phyloP scores from a whole-genome alignment of 2,797 vertebrate species.

The Characodon lateralis region DNA sequence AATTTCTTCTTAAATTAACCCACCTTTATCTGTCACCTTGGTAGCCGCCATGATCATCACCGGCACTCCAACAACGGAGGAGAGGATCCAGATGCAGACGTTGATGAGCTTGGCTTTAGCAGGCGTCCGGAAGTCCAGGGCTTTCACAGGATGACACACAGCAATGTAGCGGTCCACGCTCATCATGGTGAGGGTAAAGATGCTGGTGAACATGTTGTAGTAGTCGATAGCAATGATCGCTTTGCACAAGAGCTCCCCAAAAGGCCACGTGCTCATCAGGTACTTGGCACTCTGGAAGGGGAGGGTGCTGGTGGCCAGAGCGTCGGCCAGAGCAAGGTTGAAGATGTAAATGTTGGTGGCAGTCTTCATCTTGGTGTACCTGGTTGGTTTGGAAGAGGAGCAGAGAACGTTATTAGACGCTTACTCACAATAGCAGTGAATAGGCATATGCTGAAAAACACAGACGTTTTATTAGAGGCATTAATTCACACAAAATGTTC shows the following conservation, averaged over 20 bases:
- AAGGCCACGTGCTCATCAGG: constrained; percentile 95
- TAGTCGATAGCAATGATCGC: constrained; percentile 93
- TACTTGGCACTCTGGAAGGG: constrained; percentile 97
- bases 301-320: constrained; percentile 93
- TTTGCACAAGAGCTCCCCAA: constrained; percentile 92
- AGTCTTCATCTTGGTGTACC: constrained; percentile 98
- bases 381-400: constrained; percentile 59
- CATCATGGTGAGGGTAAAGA: constrained; percentile 99
- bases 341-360: constrained; percentile 99
- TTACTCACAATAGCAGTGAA: not conserved
- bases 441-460: not conserved
- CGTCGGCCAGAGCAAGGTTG: constrained; percentile 93
- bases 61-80: constrained; percentile 91
- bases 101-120: constrained; percentile 96
- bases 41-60: constrained; percentile 95
- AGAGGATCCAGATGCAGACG: constrained; percentile 94
- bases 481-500: not conserved
- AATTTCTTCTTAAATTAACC: constrained; percentile 26
- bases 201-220: constrained; percentile 99
- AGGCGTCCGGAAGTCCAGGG: constrained; percentile 93
- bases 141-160: constrained; percentile 93
- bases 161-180: constrained; percentile 96
- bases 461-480: not conserved
- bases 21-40: constrained; percentile 74
- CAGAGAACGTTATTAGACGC: not conserved